Base-by-base conservation (phyloP, 2,888 invertebrate genomes). In the Cataglyphis rosenhaueri region DNA sequence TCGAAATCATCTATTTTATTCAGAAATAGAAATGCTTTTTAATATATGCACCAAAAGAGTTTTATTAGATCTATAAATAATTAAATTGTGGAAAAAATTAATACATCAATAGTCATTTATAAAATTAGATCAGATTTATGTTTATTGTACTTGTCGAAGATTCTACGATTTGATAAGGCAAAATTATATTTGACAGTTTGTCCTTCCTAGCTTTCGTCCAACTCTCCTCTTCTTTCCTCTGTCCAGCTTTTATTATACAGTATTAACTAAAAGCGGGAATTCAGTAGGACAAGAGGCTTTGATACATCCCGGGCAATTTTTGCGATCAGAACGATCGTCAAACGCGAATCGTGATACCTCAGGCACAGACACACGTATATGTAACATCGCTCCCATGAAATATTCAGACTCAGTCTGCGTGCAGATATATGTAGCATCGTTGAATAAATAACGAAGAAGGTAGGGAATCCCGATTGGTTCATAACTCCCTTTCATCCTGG, bases 381-480 rank as follows among this genome's bases (percentile, higher is more conserved):
- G 12, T 86, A 82, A 78, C 32, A 89, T 74, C 85, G 81, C 86
- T 84, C 79, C 68, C 64, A 86, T 89, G 84, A 88, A 89, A 89
- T 89, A 89, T 89, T 90, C 90, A 90, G 81, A 48, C 79, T 61
- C 71, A 78, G 74, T 57, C 82, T 82, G 75, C 86, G 81, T 83
- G 62, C 83, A 81, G 86, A 86, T 90, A 87, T 85, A 62, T 64
- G 85, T 81, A 70, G 83, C 84, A 62, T 85, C 85, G 79, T 84
- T 89, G 90, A 89, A 89, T 89, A 90, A 89, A 84, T 88, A 87
- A 89, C 78, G 83, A 79, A 82, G 81, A 78, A 79, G 73, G 57
- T 84, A 75, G 70, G 68, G 81, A 87, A 84, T 81, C 84, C 38
- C 87, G 87, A 87, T 89, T 87, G 85, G 83, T 84, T 88, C 89